phyloP scores from a whole-genome alignment of 2,113 vertebrate genomes.

The Gopherus flavomarginatus region DNA sequence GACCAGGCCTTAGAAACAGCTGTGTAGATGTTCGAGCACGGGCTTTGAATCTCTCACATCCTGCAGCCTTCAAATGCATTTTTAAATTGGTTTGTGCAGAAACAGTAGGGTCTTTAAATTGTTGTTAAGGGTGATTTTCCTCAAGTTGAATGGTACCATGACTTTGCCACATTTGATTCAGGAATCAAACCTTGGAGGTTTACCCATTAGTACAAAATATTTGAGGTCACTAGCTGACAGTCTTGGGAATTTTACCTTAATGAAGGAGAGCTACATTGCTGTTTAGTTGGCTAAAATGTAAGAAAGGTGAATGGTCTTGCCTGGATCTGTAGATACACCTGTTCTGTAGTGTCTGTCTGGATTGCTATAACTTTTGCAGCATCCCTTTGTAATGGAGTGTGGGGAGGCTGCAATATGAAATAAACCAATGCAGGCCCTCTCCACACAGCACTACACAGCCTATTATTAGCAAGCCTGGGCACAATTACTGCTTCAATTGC shows the following conservation, averaged over 20 bases:
- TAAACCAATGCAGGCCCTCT: neutral
- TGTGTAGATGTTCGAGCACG: neutral
- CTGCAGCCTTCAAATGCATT: neutral
- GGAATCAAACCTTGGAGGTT: neutral
- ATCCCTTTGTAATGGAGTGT: neutral
- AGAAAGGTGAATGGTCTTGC: neutral
- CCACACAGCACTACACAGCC: neutral
- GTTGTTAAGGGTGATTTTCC: neutral
- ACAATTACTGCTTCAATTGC: rapidly evolving
- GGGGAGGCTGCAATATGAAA: neutral
- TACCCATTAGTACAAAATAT: neutral
- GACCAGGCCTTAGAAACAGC: neutral
- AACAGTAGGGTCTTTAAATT: neutral
- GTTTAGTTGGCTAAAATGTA: neutral
- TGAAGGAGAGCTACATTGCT: neutral
- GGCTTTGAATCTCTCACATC: neutral
- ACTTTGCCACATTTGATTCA: neutral
- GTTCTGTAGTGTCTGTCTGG: neutral
- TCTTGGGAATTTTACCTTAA: neutral
- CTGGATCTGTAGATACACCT: neutral
- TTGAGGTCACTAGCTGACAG: neutral
- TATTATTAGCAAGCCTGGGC: neutral
- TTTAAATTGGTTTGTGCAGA: neutral
- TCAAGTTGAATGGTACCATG: neutral
- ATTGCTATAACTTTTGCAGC: neutral